Evolutionary conservation across 2,797 vertebrate species (phyloP).

Genomic region (Fundulus diaphanus): DNA sequence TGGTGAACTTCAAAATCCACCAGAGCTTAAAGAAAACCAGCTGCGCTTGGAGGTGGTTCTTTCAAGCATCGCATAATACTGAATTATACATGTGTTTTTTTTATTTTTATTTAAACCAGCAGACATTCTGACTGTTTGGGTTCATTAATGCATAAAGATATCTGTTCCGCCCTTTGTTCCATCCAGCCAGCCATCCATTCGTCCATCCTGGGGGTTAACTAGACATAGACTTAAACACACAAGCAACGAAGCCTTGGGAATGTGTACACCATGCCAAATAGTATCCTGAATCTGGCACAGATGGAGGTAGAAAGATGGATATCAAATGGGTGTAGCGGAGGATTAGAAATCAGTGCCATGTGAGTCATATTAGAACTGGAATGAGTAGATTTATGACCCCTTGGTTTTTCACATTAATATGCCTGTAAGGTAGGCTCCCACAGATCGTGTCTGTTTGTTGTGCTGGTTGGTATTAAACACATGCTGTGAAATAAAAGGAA

Average conservation of each 20-base stretch:
- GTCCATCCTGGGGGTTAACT: background rate
- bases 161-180: background rate
- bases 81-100: background rate
- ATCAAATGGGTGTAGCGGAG: background rate
- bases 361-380: background rate
- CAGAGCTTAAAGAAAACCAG: conserved; percentile 1
- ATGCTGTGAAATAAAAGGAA: background rate
- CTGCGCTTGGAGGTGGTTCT: conserved; percentile 4
- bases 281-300: background rate
- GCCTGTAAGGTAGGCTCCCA: background rate
- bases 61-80: background rate
- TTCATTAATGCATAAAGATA: background rate
- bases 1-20: conserved; percentile 11
- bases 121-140: background rate
- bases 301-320: background rate
- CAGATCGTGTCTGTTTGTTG: background rate
- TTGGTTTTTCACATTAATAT: background rate
- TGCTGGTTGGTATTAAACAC: background rate
- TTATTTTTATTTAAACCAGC: background rate
- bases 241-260: conserved; percentile 52
- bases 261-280: conserved; percentile 3
- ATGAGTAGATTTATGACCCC: background rate
- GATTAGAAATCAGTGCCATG: background rate
- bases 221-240: conserved; percentile 8
- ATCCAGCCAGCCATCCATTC: background rate